Evolutionary conservation across 2,888 invertebrate species (phyloP), one percentile per base, ranked within the genome.

Genomic region (Julus scanicus): DNA sequence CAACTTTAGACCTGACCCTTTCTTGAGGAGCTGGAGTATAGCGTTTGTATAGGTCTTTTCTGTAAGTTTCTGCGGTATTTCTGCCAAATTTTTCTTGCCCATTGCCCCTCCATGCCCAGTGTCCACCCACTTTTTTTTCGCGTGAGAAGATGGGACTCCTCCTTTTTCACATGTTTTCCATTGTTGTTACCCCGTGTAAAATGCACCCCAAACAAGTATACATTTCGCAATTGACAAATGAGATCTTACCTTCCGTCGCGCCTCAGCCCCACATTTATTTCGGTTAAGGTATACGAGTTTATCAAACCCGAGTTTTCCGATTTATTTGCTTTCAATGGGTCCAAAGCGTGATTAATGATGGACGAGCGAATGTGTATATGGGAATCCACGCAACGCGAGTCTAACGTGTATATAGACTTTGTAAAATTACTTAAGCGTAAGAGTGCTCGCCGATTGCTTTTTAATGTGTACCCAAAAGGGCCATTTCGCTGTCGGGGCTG

Each of bases 341-440:
- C 44, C 40, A 39, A 20, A 86, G 40, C 44, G 40, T 86, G 86
- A 86, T 86, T 86, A 29, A 86, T 86, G 86, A 48, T 86, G 84
- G 39, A 86, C n/a, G 83, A 83, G 39, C 83, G 39, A 83, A 39
- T n/a, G 83, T 83, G 83, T 53, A 15, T 53, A 53, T 86, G 48
- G 86, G 40, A 86, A 20, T 37, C 17, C 40, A 13, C 86, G 20
- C 44, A 86, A 48, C 15, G 84, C n/a, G 37, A 84, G 20, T 15
- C 20, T 15, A 15, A 15, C 53, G 53, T 53, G 53, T 53, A 53
- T 53, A 53, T 17, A 53, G 40, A 44, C 20, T 44, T 48, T 86
- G 44, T 20, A 86, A 86, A 86, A 53, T 53, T 53, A 53, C 53
- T 53, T 53, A 53, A 53, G 53, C 53, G 53, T 53, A 53, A 53